Evolutionary conservation across 2,888 invertebrate species (phyloP).

Genomic region (Punctoribates punctum): DNA sequence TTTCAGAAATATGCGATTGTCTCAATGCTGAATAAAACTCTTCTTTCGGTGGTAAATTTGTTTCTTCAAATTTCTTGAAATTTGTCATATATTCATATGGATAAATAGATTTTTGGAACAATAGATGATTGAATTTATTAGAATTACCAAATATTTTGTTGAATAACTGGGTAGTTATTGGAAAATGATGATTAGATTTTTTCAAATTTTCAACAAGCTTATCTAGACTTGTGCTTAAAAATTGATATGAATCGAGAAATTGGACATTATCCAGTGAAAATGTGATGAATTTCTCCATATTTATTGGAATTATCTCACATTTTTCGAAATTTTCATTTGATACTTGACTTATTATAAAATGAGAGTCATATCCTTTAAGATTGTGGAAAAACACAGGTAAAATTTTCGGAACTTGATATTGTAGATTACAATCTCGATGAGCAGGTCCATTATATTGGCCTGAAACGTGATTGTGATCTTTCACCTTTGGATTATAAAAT

Average conservation of each 20-base stretch:
- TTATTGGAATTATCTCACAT: slow-evolving; percentile 48
- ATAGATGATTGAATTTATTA: slow-evolving; percentile 40
- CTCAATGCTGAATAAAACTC: slow-evolving; percentile 47
- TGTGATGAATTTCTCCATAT: slow-evolving; percentile 48
- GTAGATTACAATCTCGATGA: neutral
- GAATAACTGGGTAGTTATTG: slow-evolving; percentile 41
- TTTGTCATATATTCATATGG: slow-evolving; percentile 51
- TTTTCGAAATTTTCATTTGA: slow-evolving; percentile 7
- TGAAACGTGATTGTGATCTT: neutral
- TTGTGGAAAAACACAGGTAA: slow-evolving; percentile 20
- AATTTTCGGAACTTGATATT: neutral
- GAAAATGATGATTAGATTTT: neutral
- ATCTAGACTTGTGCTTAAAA: slow-evolving; percentile 43
- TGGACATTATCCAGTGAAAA: slow-evolving; percentile 43
- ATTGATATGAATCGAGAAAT: slow-evolving; percentile 48
- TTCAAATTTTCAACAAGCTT: slow-evolving; percentile 46
- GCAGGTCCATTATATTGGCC: slow-evolving; percentile 3
- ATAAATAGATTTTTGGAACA: slow-evolving; percentile 49
- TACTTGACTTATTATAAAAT: neutral
- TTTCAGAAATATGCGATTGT: slow-evolving; percentile 42
- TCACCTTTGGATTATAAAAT: neutral
- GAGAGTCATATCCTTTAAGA: slow-evolving; percentile 19
- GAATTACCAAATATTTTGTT: slow-evolving; percentile 42
- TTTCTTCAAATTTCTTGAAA: slow-evolving; percentile 48
- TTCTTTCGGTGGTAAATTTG: slow-evolving; percentile 46